phyloP scores from a whole-genome alignment of 2,888 invertebrate species.

The Athalia cordata region DNA sequence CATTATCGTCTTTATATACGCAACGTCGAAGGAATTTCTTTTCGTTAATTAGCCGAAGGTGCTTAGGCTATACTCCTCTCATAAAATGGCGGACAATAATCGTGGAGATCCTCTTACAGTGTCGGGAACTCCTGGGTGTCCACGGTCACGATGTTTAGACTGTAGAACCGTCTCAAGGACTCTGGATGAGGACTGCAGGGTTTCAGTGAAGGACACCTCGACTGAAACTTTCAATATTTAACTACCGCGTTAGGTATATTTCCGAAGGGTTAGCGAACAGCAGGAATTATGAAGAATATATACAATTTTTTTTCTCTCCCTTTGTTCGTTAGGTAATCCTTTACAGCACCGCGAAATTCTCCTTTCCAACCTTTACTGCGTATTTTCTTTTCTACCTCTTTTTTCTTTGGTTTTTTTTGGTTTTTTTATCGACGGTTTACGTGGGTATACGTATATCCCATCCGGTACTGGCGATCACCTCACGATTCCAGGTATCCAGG shows the following conservation, averaged over 20 bases:
- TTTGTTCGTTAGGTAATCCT: neutral
- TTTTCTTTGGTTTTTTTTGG: too few species aligned
- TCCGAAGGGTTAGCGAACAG: too few species aligned
- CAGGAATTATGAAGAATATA: too few species aligned
- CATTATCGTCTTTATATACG: too few species aligned
- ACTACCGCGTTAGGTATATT: too few species aligned
- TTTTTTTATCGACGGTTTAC: too few species aligned
- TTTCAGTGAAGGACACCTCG: too few species aligned
- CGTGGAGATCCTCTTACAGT: conserved; percentile 11
- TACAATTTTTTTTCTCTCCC: neutral
- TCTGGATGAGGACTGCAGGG: neutral
- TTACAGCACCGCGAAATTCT: neutral
- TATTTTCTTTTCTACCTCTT: neutral
- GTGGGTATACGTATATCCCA: neutral
- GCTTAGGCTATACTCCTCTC: conserved; percentile 6
- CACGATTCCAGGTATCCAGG: conserved; percentile 38
- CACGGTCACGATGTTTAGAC: conserved; percentile 19
- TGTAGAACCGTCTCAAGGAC: conserved; percentile 36
- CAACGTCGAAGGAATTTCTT: neutral
- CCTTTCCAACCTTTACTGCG: neutral
- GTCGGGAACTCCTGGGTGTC: neutral
- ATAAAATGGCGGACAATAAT: conserved; percentile 13
- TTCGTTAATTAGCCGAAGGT: conserved; percentile 26
- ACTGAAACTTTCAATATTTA: too few species aligned
- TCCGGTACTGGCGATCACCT: conserved; percentile 23